These are phyloP conservation scores for Meda fulgida DNA, from an alignment of 2,797 vertebrate genomes.

Conservation along the genomic window DNA sequence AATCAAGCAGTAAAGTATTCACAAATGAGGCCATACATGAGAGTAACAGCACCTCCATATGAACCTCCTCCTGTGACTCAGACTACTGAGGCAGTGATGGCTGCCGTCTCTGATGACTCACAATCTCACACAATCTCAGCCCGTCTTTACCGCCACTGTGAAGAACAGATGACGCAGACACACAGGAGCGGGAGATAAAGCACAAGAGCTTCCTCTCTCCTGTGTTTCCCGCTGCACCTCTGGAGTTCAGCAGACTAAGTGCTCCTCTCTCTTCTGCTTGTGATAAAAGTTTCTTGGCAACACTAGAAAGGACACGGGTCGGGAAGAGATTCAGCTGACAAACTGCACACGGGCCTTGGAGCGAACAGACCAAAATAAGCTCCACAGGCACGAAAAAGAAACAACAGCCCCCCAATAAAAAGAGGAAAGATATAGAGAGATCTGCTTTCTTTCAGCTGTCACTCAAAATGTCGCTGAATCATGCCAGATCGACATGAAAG, in stretches of 20 bases:
- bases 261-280: constrained; percentile 40
- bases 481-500: constrained; percentile 46
- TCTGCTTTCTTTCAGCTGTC: constrained; percentile 43
- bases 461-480: constrained; percentile 44
- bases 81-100: constrained; percentile 3
- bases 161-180: constrained; percentile 39
- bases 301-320: constrained; percentile 46
- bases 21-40: neutral
- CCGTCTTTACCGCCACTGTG: constrained; percentile 2
- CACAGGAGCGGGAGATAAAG: constrained; percentile 41
- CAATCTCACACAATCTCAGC: constrained; percentile 20
- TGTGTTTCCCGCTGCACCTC: constrained; percentile 38
- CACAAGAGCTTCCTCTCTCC: constrained; percentile 40
- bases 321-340: constrained; percentile 46
- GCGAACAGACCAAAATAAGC: constrained; percentile 44
- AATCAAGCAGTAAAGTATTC: neutral
- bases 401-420: constrained; percentile 29
- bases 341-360: constrained; percentile 41
- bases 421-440: constrained; percentile 44
- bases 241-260: constrained; percentile 50
- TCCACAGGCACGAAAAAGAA: constrained; percentile 28
- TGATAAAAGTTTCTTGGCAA: constrained; percentile 58
- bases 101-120: constrained; percentile 27
- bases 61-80: constrained; percentile 10
- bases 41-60: neutral